Base-by-base conservation (phyloP, 2,797 vertebrate species). In the Eulemur rubriventer region DNA sequence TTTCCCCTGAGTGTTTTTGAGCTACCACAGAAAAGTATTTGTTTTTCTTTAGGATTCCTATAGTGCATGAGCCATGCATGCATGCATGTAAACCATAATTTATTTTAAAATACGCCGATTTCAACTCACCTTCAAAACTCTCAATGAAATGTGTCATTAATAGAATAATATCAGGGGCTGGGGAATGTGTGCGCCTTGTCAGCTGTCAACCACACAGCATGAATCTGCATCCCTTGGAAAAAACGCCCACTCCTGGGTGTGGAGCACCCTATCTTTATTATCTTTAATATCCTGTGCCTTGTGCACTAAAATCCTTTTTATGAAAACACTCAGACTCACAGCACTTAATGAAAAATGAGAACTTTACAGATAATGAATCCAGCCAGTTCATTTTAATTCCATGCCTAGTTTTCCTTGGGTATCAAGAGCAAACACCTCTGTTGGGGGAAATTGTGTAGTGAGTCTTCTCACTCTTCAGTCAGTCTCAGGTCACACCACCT, bases 361-460 rank as follows among this genome's bases (percentile, higher is more conserved):
- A 97, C 81, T 97, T 97, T 96, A 97, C 48, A 96, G 82, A 86
- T 98, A 98, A 97, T 96, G 94, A 98, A 97, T 90, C 57, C 87
- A 63, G 78, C 52, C 18, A 89, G 18, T 67, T 89, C 11, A n/a
- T 79, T 94, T 97, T 97, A 96, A 98, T 97, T 95, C 94, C 59
- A 57, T 92, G 50, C 35, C 24, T 97, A 96, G 96, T 96, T 97
- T 98, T 97, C 63, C 57, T 94, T 91, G 50, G 52, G 61, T 24
- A 81, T 28, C 7, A 30, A 88, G 26, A 96, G 46, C 63, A 89
- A 95, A 73, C n/a, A 93, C 18, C 18, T 81, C 20, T 17, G 6
- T 41, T 16, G 7, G n/a, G 67, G 46, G 22, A 61, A 35, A 57
- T 9, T 67, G 5, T 13, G 1, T 28, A 92, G 55, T 82, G 69